phyloP scores from a whole-genome alignment of 2,888 invertebrate genomes.

The Andrena camellia region DNA sequence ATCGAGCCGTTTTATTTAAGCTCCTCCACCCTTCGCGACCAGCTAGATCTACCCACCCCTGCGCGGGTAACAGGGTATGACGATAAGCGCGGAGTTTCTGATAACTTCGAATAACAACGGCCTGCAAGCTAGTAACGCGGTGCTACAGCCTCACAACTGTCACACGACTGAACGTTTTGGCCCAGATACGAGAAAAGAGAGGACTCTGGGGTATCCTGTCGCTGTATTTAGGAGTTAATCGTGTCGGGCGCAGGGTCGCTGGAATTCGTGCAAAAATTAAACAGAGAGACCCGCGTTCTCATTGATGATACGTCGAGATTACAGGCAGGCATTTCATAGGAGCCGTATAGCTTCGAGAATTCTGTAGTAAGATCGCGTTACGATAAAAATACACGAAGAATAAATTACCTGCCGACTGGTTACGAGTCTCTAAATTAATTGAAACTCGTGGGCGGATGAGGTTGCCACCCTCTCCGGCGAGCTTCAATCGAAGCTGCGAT shows the following conservation, averaged over 20 bases:
- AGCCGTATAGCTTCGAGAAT: too few species aligned
- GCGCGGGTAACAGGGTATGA: conserved; percentile 24
- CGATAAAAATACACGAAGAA: too few species aligned
- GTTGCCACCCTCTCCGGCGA: too few species aligned
- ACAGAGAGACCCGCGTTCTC: too few species aligned
- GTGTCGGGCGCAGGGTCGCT: conserved; percentile 5
- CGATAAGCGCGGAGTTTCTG: conserved; percentile 52
- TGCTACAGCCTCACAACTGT: conserved; percentile 3
- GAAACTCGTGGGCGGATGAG: too few species aligned
- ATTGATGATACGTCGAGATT: conserved; percentile 41
- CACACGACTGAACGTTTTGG: conserved; percentile 20
- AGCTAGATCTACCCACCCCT: background rate
- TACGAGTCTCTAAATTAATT: too few species aligned
- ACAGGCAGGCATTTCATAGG: conserved; percentile 54
- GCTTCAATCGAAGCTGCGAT: background rate
- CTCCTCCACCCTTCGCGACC: background rate
- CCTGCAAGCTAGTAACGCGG: conserved; percentile 5
- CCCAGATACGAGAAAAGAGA: conserved; percentile 19
- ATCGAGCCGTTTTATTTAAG: conserved; percentile 53
- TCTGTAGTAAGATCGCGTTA: too few species aligned
- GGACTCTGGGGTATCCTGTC: background rate
- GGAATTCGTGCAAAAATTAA: conserved; percentile 3
- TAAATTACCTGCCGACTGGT: too few species aligned
- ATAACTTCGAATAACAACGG: conserved; percentile 51
- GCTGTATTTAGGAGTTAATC: conserved; percentile 28